Conservation (phyloP, 2,888 invertebrate genomes). For the Lamproptera curius region DNA sequence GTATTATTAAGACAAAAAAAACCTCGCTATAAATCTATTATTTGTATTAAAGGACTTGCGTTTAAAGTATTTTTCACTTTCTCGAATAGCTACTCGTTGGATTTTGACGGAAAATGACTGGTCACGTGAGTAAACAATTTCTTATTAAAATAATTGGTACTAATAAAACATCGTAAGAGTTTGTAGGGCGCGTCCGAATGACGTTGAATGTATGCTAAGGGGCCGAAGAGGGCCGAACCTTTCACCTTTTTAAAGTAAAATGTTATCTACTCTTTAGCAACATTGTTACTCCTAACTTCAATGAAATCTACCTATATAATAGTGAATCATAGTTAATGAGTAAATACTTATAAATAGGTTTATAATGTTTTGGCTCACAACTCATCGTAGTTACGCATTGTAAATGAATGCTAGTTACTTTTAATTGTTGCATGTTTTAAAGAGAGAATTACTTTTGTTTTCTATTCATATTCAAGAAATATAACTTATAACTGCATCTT, state of each 20-base stretch:
- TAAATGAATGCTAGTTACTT: not conserved
- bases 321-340: not conserved
- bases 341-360: not conserved
- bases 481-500: not conserved
- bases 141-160: slow-evolving; percentile 9
- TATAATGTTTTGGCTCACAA: not conserved
- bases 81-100: not conserved
- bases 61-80: not conserved
- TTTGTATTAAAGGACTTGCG: not conserved
- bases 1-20: not conserved
- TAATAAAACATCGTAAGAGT: not conserved
- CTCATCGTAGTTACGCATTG: too few species aligned
- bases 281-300: not conserved
- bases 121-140: slow-evolving; percentile 16
- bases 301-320: not conserved
- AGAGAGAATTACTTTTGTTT: not conserved
- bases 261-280: not conserved
- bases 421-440: not conserved
- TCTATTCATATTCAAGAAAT: not conserved
- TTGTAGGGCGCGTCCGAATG: slow-evolving; percentile 9
- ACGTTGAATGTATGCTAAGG: not conserved
- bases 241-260: not conserved
- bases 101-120: slow-evolving; percentile 5
- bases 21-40: not conserved
- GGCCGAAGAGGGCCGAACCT: not conserved